Evolutionary conservation across 2,113 vertebrate genomes (phyloP), one percentile per base, ranked within the genome.

Genomic region (Panurus biarmicus): DNA sequence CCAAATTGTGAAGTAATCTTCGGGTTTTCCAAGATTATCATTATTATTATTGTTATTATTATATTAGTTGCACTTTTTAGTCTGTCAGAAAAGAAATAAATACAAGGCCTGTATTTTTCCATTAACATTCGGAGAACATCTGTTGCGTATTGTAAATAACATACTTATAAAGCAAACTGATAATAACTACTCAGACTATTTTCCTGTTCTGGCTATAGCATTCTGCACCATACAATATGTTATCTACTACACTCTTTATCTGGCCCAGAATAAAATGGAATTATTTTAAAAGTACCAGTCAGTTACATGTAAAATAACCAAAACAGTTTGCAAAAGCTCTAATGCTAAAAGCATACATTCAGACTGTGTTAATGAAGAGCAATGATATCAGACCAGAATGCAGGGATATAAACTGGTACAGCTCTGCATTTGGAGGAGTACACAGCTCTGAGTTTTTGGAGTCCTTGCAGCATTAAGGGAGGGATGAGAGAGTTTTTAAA

Each of bases 101-200:
- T 94, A 96, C 97, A 97, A 96, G 95, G 97, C 95, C 96, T 97
- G 96, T 97, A 97, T 98, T 98, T 98, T 97, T 96, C 95, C 96
- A 97, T 97, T 97, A 98, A 91, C 97, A 97, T 97, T 98, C 89
- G 35, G 97, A 58, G 97, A 98, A 98, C 97, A 98, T 98, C 98
- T 98, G 98, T 96, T 98, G 97, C 97, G 96, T 98, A 96, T 98
- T 97, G 97, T 98, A 98, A 98, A 98, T 98, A 98, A 97, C 98
- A 98, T 97, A 97, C 97, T 98, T 97, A 97, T 53, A 97, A 98
- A 97, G 97, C 96, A 97, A 97, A 96, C 97, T 96, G 96, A 97
- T 97, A 94, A 93, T 95, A 95, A 94, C 90, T 91, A 94, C 96
- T 96, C 96, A 89, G 96, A 94, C 96, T 96, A 89, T 97, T 97